A percentile compares a stretch with the other conserved stretches of the same genome.
These are phyloP conservation scores for Phodopus roborovskii DNA, from an alignment of 2,113 vertebrate genomes.

Conservation along the genomic window DNA sequence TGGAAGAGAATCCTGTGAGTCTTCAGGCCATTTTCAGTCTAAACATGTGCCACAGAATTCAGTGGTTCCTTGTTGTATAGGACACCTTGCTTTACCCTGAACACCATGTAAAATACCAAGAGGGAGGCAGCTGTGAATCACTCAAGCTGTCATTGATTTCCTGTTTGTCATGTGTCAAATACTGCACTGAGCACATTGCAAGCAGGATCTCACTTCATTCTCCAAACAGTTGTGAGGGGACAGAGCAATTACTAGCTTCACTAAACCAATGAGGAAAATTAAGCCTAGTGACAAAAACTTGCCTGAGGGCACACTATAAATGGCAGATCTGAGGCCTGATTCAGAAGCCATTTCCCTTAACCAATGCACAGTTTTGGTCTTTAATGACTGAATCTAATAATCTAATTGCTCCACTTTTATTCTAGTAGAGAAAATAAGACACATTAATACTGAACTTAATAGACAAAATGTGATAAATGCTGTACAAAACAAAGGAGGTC, in stretches of 20 bases:
- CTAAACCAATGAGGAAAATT: slow-evolving; percentile 34
- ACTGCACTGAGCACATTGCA: not conserved
- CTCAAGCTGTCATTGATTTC: slow-evolving; percentile 6
- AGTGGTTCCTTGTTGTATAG: not conserved
- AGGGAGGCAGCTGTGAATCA: not conserved
- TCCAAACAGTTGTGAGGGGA: not conserved
- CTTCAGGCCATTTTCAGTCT: not conserved
- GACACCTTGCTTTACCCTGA: not conserved
- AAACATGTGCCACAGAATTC: slow-evolving; percentile 6
- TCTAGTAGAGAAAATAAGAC: slow-evolving; percentile 30
- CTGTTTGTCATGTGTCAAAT: not conserved
- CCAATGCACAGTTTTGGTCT: not conserved
- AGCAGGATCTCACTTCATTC: slow-evolving; percentile 67
- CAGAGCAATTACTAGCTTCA: not conserved
- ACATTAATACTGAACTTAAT: not conserved
- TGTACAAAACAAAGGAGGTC: not conserved
- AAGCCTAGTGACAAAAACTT: slow-evolving; percentile 45
- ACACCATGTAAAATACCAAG: not conserved
- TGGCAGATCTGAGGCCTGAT: slow-evolving; percentile 29
- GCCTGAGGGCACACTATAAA: not conserved
- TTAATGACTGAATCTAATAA: slow-evolving; percentile 37
- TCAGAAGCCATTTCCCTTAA: slow-evolving; percentile 53
- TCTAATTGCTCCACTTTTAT: slow-evolving; percentile 42
- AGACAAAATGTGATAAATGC: slow-evolving; percentile 18
- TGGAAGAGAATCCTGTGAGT: not conserved